Conservation (phyloP, 2,797 vertebrate species). For the Myiotriccus ornatus region DNA sequence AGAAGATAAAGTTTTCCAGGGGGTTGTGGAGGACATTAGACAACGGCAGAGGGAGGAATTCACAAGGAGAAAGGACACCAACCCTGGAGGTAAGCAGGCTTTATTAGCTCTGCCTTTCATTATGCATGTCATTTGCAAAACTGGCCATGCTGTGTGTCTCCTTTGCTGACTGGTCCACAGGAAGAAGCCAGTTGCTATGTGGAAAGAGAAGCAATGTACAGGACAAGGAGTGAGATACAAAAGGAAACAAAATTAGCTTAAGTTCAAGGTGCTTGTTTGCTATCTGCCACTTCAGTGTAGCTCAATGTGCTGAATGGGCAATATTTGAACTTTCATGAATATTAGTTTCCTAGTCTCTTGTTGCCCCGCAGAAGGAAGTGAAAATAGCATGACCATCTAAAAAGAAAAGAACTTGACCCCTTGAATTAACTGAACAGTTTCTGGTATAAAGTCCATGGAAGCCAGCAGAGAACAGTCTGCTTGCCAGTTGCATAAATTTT, state of each 20-base stretch:
- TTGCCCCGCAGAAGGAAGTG: background rate
- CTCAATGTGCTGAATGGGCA: fast-evolving
- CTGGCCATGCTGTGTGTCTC: fast-evolving
- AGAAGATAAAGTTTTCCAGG: background rate
- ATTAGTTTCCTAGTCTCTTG: background rate
- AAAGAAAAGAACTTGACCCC: background rate
- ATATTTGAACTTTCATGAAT: background rate
- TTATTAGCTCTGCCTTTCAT: background rate
- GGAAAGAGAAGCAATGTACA: background rate
- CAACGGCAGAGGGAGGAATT: background rate
- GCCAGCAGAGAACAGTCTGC: background rate
- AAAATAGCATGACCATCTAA: background rate
- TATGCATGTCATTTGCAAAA: background rate
- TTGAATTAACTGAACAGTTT: background rate
- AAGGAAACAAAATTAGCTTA: background rate
- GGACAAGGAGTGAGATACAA: background rate
- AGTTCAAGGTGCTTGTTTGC: background rate
- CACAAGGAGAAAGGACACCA: background rate
- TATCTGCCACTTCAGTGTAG: fast-evolving
- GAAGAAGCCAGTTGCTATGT: fast-evolving
- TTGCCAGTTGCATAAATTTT: background rate
- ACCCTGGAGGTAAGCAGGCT: background rate
- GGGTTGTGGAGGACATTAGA: background rate
- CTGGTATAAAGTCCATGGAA: background rate
- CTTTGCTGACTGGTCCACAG: background rate